These are phyloP conservation scores for Athene noctua DNA, from an alignment of 2,113 vertebrate species.

Conservation along the genomic window DNA sequence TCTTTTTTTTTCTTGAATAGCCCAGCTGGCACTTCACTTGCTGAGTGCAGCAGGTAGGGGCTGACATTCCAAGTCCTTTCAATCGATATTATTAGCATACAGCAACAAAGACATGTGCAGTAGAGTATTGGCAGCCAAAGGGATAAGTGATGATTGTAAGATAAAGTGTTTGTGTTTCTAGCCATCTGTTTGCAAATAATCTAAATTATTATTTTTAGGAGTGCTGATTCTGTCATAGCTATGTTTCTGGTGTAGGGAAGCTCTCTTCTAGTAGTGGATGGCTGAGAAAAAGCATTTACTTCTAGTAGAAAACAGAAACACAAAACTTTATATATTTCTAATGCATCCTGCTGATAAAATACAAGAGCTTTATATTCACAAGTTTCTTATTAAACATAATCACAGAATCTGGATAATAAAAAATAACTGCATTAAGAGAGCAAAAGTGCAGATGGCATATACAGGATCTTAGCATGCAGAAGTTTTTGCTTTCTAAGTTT, in stretches of 20 bases:
- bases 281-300: neutral
- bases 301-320: neutral
- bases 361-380: neutral
- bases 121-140: conserved; percentile 36
- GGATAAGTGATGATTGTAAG: conserved; percentile 44
- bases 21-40: neutral
- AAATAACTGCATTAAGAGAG: neutral
- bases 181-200: conserved; percentile 66
- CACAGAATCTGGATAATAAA: neutral
- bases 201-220: conserved; percentile 37
- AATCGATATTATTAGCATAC: neutral
- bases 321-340: neutral
- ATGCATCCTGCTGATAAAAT: neutral
- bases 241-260: neutral
- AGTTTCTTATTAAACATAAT: neutral
- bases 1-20: neutral
- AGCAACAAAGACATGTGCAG: conserved; percentile 23
- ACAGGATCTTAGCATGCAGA: neutral
- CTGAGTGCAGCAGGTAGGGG: conserved; percentile 25
- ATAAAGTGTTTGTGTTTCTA: conserved; percentile 33
- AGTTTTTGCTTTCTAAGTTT: neutral
- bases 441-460: neutral
- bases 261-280: neutral
- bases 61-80: conserved; percentile 40
- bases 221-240: neutral